Conservation (phyloP, 2,797 vertebrate genomes). For the Eupleurogrammus muticus region DNA sequence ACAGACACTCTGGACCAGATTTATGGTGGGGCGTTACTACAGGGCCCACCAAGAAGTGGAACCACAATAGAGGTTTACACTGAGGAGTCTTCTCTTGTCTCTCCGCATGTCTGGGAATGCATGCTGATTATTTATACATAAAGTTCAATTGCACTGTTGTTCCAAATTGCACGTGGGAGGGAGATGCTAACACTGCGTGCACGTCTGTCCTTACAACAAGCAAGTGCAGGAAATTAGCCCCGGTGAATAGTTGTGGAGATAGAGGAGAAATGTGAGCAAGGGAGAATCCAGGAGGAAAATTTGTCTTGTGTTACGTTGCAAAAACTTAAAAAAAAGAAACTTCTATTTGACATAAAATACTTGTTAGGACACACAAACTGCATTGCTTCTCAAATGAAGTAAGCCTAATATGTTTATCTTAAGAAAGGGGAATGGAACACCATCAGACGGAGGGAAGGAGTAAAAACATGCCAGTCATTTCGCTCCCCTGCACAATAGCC, state of each 20-base stretch:
- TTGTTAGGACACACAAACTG: neutral
- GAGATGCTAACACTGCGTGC: constrained; percentile 15
- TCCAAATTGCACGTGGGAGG: constrained; percentile 45
- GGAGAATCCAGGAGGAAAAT: constrained; percentile 3
- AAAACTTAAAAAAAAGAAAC: neutral
- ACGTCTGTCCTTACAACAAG: constrained; percentile 42
- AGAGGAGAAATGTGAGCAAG: constrained; percentile 7
- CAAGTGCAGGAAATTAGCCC: constrained; percentile 38
- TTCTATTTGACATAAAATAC: neutral
- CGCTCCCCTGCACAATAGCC: constrained; percentile 64
- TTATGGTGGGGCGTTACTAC: constrained; percentile 68
- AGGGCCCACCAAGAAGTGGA: constrained; percentile 82
- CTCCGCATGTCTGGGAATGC: constrained; percentile 73
- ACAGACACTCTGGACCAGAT: constrained; percentile 50
- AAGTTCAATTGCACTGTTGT: constrained; percentile 58
- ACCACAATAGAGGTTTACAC: constrained; percentile 70
- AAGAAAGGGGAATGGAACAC: constrained; percentile 30
- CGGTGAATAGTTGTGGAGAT: constrained; percentile 9
- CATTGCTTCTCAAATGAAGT: neutral
- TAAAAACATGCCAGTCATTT: constrained; percentile 78
- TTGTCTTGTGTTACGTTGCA: neutral
- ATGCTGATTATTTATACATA: constrained; percentile 70
- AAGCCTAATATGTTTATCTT: constrained; percentile 20
- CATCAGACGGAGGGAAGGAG: constrained; percentile 35
- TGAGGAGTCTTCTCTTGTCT: constrained; percentile 64